A percentile compares a stretch with the other conserved stretches of the same genome.
Conservation (phyloP, 2,113 vertebrate species). For the Oncorhynchus tshawytscha region DNA sequence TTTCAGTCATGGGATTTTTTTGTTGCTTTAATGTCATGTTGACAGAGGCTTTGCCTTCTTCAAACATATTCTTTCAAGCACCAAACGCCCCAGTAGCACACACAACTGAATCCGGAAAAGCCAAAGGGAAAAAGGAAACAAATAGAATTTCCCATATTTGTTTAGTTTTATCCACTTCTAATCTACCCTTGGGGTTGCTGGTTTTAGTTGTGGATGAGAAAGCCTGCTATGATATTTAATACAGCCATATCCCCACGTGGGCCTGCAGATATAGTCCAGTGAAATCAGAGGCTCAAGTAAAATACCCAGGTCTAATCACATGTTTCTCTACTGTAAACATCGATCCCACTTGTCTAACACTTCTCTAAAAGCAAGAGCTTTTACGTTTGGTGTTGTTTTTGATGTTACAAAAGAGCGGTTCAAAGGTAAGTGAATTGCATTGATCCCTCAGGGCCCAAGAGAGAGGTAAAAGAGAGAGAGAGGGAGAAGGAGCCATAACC, state of each 20-base stretch:
- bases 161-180: neutral
- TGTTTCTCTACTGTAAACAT: constrained; percentile 56
- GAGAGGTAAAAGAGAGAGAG: constrained; percentile 13
- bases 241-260: constrained; percentile 41
- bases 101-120: neutral
- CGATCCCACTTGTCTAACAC: constrained; percentile 53
- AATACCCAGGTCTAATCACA: constrained; percentile 44
- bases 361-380: constrained; percentile 44
- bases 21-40: too few relatives aligned
- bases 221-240: neutral
- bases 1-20: too few relatives aligned
- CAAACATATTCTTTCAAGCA: too few relatives aligned
- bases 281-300: constrained; percentile 50
- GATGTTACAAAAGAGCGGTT: constrained; percentile 56
- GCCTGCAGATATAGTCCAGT: constrained; percentile 40
- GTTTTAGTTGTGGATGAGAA: neutral
- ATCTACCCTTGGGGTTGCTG: too few relatives aligned
- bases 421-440: constrained; percentile 60
- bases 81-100: too few relatives aligned
- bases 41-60: too few relatives aligned
- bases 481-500: constrained; percentile 2
- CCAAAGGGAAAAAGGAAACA: neutral
- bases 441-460: constrained; percentile 33
- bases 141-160: neutral
- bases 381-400: constrained; percentile 38